These are phyloP conservation scores for Gastrophryne carolinensis DNA, from an alignment of 2,797 vertebrate genomes.

Conservation along the genomic window DNA sequence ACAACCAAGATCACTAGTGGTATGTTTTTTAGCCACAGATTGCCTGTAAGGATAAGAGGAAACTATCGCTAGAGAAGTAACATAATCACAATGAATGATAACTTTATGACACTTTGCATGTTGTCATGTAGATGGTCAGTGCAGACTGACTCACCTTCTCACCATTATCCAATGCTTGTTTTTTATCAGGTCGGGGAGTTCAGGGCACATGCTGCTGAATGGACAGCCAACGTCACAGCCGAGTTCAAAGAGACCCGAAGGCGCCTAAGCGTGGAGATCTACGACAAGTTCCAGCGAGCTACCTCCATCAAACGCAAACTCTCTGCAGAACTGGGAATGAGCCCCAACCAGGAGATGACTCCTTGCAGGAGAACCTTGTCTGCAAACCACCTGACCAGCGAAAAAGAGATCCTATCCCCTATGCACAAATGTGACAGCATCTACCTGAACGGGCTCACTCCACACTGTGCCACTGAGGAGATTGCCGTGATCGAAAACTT, in stretches of 20 bases:
- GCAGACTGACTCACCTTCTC: neutral
- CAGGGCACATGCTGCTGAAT: constrained; percentile 92
- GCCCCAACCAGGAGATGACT: constrained; percentile 86
- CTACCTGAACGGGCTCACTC: constrained; percentile 94
- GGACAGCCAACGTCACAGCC: constrained; percentile 95
- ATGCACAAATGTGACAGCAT: constrained; percentile 88
- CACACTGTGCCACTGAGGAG: constrained; percentile 85
- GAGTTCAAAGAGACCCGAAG: constrained; percentile 97
- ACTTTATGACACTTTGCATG: no score
- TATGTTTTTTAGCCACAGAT: no score
- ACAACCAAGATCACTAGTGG: no score
- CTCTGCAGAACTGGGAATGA: constrained; percentile 87
- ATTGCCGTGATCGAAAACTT: constrained; percentile 86
- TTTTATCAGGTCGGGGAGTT: constrained; percentile 92
- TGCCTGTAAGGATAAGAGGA: no score
- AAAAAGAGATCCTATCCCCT: constrained; percentile 78
- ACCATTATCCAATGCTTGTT: neutral
- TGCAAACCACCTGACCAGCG: constrained; percentile 85
- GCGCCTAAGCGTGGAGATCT: constrained; percentile 93
- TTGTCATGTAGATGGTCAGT: no score
- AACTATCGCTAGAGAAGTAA: no score
- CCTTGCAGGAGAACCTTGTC: constrained; percentile 91
- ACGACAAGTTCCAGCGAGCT: constrained; percentile 94
- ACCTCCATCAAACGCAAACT: constrained; percentile 96
- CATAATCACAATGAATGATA: no score